These are phyloP conservation scores for Axea sp. DNA, from an alignment of 2,888 invertebrate genomes.

Conservation along the genomic window DNA sequence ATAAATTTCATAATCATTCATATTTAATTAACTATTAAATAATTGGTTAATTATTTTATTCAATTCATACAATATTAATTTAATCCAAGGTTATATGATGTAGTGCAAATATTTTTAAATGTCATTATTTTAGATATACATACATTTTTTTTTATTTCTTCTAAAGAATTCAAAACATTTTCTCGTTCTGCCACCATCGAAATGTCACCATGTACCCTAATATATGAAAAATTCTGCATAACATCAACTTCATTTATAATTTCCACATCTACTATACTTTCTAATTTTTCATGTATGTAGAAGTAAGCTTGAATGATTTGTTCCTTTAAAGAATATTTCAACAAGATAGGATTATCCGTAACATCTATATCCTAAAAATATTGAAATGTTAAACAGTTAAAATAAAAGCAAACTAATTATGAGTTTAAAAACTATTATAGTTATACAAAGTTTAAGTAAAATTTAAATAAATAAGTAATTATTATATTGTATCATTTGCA, in stretches of 20 bases:
- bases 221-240: slow-evolving; percentile 85
- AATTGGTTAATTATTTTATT: background rate
- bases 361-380: slow-evolving; percentile 84
- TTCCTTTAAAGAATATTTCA: slow-evolving; percentile 82
- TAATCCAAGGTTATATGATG: background rate
- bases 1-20: too few relatives aligned
- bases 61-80: too few relatives aligned
- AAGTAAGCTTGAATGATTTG: slow-evolving; percentile 84
- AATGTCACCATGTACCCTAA: slow-evolving; percentile 84
- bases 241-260: slow-evolving; percentile 83
- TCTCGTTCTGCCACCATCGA: slow-evolving; percentile 84
- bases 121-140: too few relatives aligned
- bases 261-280: slow-evolving; percentile 83
- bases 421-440: too few relatives aligned
- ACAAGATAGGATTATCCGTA: slow-evolving; percentile 88
- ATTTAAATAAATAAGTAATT: too few relatives aligned
- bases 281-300: slow-evolving; percentile 86
- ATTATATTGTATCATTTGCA: too few relatives aligned
- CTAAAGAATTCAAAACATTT: slow-evolving; percentile 81
- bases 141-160: slow-evolving; percentile 84
- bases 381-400: too few relatives aligned
- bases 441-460: too few relatives aligned
- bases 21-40: too few relatives aligned
- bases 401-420: too few relatives aligned
- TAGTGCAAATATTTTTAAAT: too few relatives aligned